A percentile compares a stretch with the other conserved stretches of the same genome.
Conservation (phyloP, 2,888 invertebrate genomes). For the Temnothorax rugatulus region DNA sequence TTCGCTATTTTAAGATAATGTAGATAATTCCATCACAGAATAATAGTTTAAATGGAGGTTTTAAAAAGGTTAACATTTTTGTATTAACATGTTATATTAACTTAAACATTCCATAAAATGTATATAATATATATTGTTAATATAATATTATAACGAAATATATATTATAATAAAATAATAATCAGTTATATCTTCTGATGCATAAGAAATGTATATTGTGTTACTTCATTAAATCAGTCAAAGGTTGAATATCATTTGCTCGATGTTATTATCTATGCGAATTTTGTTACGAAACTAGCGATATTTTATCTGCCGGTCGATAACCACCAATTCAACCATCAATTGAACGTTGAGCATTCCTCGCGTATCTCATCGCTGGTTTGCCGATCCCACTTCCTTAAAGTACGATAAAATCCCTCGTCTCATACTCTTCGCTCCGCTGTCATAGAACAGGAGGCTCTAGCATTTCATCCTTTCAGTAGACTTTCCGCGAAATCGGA, state of each 20-base stretch:
- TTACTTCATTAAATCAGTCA: background rate
- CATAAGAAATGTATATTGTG: background rate
- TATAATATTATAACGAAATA: background rate
- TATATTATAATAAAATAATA: background rate
- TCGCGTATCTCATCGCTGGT: background rate
- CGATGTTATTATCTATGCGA: background rate
- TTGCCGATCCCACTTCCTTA: slow-evolving; percentile 8
- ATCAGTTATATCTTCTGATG: background rate
- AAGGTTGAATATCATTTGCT: background rate
- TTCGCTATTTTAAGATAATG: background rate
- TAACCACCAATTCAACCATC: slow-evolving; percentile 7
- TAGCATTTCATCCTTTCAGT: slow-evolving; percentile 40
- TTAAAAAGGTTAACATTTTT: background rate
- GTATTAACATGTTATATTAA: slow-evolving; percentile 1
- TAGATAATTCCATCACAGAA: slow-evolving; percentile 1
- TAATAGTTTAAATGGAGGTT: background rate
- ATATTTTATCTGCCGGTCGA: background rate
- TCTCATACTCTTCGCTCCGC: background rate
- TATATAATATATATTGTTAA: too few species aligned
- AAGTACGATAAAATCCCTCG: slow-evolving; percentile 30
- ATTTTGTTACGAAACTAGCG: slow-evolving; percentile 1
- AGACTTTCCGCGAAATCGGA: slow-evolving; percentile 41
- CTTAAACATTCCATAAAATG: background rate
- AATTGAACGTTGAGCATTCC: background rate
- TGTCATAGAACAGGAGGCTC: slow-evolving; percentile 22